Evolutionary conservation across 2,113 vertebrate genomes (phyloP).

Genomic region (Aphyosemion australe): DNA sequence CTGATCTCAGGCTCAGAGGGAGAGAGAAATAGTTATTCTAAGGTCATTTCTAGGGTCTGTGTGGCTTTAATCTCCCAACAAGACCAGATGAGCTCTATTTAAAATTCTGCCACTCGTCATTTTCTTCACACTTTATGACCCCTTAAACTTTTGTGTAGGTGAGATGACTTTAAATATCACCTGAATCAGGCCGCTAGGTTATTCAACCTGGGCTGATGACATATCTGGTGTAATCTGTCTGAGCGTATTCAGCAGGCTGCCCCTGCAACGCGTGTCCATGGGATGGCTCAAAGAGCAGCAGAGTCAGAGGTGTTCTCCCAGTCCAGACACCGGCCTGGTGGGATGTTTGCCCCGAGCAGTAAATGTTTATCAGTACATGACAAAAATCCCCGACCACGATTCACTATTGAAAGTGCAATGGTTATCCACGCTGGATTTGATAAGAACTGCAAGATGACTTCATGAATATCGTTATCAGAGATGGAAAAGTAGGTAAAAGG

Average conservation of each 20-base stretch:
- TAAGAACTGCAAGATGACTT: slow-evolving; percentile 37
- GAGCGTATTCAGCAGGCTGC: slow-evolving; percentile 21
- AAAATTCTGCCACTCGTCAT: no score
- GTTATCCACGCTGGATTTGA: slow-evolving; percentile 26
- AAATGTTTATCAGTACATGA: slow-evolving; percentile 13
- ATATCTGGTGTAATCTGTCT: slow-evolving; percentile 28
- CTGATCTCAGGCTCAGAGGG: no score
- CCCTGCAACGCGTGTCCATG: background rate
- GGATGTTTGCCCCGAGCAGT: background rate
- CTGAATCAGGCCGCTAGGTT: slow-evolving; percentile 4
- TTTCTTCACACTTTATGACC: no score
- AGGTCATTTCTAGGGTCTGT: no score
- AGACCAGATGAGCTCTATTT: no score
- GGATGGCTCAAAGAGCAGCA: background rate
- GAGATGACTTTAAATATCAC: slow-evolving; percentile 1
- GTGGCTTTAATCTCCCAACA: no score
- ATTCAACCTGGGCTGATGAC: slow-evolving; percentile 24
- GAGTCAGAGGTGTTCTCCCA: background rate
- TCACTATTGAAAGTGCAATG: background rate
- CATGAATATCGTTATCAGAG: slow-evolving; percentile 21
- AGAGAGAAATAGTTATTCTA: no score
- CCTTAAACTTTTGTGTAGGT: no score
- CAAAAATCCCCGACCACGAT: background rate
- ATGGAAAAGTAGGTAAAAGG: slow-evolving; percentile 9
- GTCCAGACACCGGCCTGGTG: background rate